Conservation (phyloP, 92 coral and sea anemone species). For the Porites evermanni region DNA sequence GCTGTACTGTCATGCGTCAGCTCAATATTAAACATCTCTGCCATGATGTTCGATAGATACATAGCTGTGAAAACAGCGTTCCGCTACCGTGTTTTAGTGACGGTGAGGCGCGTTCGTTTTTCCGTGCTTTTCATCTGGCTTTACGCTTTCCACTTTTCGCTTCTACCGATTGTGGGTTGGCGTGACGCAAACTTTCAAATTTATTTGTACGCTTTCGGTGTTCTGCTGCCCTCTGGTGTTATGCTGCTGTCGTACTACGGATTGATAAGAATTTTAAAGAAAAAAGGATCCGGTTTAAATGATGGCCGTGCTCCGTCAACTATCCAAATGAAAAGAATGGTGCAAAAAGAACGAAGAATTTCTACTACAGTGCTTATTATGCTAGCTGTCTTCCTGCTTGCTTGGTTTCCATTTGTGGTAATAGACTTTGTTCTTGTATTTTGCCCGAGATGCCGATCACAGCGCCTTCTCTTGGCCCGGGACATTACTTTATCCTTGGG, state of each 20-base stretch:
- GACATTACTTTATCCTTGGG: slow-evolving; percentile 77
- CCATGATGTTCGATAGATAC: slow-evolving; percentile 78
- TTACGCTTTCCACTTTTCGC: slow-evolving; percentile 66
- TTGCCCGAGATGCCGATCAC: slow-evolving; percentile 66
- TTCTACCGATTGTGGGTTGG: slow-evolving; percentile 77
- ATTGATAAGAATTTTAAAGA: slow-evolving; percentile 58
- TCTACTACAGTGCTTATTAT: slow-evolving; percentile 76
- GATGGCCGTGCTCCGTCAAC: slow-evolving; percentile 35
- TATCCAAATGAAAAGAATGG: slow-evolving; percentile 48
- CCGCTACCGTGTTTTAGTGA: slow-evolving; percentile 67
- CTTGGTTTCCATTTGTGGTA: slow-evolving; percentile 83
- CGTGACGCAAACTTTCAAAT: slow-evolving; percentile 72
- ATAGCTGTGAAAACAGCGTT: slow-evolving; percentile 72
- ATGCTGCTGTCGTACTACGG: slow-evolving; percentile 75
- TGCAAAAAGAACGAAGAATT: slow-evolving; percentile 67
- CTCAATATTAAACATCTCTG: slow-evolving; percentile 77
- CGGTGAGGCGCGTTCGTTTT: slow-evolving; percentile 58
- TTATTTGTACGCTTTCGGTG: slow-evolving; percentile 75
- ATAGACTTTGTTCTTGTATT: slow-evolving; percentile 77
- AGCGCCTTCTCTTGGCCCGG: slow-evolving; percentile 68
- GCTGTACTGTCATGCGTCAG: slow-evolving; percentile 80
- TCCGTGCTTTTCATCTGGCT: slow-evolving; percentile 67
- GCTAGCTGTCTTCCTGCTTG: slow-evolving; percentile 65
- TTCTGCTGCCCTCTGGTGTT: slow-evolving; percentile 61
- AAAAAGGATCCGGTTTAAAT: slow-evolving; percentile 57